Evolutionary conservation across 2,888 invertebrate genomes (phyloP).

Genomic region (Steinernema hermaphroditum): DNA sequence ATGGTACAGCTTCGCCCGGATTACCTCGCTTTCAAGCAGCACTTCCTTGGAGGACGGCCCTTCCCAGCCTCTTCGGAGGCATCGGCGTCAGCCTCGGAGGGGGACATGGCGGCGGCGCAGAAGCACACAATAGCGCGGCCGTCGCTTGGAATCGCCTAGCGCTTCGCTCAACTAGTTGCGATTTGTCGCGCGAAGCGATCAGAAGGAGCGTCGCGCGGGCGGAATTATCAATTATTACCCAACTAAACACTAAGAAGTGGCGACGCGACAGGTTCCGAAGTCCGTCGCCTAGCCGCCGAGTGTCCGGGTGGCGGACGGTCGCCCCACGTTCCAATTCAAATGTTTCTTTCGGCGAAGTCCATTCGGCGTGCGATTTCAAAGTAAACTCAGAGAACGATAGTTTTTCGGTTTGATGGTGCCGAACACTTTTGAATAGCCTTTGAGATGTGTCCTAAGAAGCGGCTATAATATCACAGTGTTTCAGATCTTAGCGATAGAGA

Average conservation of each 20-base stretch:
- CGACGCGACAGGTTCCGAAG: slow-evolving; percentile 15
- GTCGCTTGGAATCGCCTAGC: neutral
- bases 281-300: neutral
- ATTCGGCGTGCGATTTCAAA: neutral
- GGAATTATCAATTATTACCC: slow-evolving; percentile 28
- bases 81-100: neutral
- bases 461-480: too few species aligned
- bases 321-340: neutral
- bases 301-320: neutral
- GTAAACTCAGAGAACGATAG: too few species aligned
- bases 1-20: slow-evolving; percentile 2
- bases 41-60: neutral
- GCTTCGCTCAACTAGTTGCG: slow-evolving; percentile 20
- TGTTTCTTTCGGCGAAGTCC: neutral
- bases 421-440: too few species aligned
- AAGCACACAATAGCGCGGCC: neutral
- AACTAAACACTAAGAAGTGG: neutral
- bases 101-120: neutral
- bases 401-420: too few species aligned
- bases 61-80: neutral
- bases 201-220: neutral
- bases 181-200: slow-evolving; percentile 14
- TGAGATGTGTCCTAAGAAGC: too few species aligned
- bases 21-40: slow-evolving; percentile 23
- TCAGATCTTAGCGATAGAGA: too few species aligned